Conservation (phyloP, 2,113 vertebrate species). For the Corvus hawaiiensis region DNA sequence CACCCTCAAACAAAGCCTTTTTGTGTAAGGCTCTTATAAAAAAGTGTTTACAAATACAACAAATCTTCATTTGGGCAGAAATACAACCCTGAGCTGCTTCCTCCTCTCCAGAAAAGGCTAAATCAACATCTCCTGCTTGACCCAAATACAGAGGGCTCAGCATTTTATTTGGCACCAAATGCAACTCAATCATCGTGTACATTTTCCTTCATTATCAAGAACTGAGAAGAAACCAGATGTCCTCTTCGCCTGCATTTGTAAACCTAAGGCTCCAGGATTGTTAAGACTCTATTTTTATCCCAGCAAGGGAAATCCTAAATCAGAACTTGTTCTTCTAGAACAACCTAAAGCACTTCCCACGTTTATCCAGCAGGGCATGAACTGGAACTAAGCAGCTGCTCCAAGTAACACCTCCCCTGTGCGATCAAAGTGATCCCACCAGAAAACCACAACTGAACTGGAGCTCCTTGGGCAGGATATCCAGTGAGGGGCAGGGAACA, state of each 20-base stretch:
- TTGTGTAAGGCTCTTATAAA: not conserved
- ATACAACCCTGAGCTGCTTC: not conserved
- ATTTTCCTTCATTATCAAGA: fast-evolving
- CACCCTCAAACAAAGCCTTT: not conserved
- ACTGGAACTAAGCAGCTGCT: not conserved
- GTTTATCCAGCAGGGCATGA: not conserved
- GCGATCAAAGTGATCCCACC: not conserved
- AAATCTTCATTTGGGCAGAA: not conserved
- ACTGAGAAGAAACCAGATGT: not conserved
- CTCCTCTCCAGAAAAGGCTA: not conserved
- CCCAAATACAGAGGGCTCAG: not conserved
- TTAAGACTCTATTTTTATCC: not conserved
- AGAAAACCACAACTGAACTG: fast-evolving
- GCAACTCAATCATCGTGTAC: fast-evolving
- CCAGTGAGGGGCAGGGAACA: not conserved
- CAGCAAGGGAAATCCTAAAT: not conserved
- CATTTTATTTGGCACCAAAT: not conserved
- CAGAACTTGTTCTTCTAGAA: not conserved
- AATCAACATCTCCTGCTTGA: not conserved
- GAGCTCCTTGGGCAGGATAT: fast-evolving
- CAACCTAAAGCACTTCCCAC: not conserved
- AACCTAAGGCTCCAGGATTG: not conserved
- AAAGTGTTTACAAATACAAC: not conserved
- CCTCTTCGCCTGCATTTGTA: not conserved
- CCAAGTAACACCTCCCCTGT: not conserved